Conservation (phyloP, 2,113 vertebrate species). For the Macquaria ambigua region DNA sequence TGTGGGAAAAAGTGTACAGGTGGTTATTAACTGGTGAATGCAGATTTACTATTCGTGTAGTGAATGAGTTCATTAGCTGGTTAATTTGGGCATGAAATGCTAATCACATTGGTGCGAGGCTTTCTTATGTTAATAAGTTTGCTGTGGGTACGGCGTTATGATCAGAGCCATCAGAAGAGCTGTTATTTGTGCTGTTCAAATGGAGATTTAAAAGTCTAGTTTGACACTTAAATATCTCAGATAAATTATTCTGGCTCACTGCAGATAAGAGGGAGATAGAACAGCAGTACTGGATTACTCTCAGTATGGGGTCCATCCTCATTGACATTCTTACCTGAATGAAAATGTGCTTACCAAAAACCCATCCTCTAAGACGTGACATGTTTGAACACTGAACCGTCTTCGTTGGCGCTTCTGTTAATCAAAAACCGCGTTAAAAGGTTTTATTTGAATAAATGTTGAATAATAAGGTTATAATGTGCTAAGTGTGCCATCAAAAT, state of each 20-base stretch:
- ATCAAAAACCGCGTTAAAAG: slow-evolving; percentile 15
- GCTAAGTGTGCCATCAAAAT: not conserved
- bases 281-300: slow-evolving; percentile 44
- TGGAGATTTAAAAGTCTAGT: slow-evolving; percentile 64
- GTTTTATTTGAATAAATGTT: slow-evolving; percentile 33
- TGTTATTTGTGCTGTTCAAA: slow-evolving; percentile 56
- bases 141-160: slow-evolving; percentile 52
- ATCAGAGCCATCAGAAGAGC: slow-evolving; percentile 62
- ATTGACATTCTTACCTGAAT: slow-evolving; percentile 51
- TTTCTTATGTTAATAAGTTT: slow-evolving; percentile 66
- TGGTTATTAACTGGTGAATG: slow-evolving; percentile 33
- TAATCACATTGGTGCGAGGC: slow-evolving; percentile 53
- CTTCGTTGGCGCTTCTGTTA: slow-evolving; percentile 2
- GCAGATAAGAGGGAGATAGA: slow-evolving; percentile 34
- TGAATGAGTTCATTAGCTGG: slow-evolving; percentile 61
- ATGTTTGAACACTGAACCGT: slow-evolving; percentile 20
- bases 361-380: slow-evolving; percentile 15
- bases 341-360: slow-evolving; percentile 17
- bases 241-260: slow-evolving; percentile 57
- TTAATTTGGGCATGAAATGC: slow-evolving; percentile 67
- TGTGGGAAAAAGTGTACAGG: not conserved
- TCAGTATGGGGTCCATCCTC: slow-evolving; percentile 48
- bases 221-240: slow-evolving; percentile 51
- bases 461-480: slow-evolving; percentile 25
- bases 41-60: slow-evolving; percentile 44